phyloP scores from a whole-genome alignment of 2,113 vertebrate genomes.

The Nothocercus julius region DNA sequence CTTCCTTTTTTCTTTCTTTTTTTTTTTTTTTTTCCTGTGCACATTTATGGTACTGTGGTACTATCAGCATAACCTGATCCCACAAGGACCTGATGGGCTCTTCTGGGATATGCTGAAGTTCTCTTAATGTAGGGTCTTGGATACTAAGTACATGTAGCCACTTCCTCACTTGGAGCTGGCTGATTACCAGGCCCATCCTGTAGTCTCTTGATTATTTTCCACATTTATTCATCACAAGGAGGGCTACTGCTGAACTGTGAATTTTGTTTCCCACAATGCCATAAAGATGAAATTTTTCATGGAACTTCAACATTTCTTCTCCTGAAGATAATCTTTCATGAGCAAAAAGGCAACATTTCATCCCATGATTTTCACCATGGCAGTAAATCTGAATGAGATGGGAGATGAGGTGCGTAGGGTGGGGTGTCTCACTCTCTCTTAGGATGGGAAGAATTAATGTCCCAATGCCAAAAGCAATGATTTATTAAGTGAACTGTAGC shows the following conservation, averaged over 20 bases:
- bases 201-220: neutral
- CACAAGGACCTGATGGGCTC: neutral
- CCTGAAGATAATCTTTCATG: neutral
- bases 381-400: neutral
- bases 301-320: neutral
- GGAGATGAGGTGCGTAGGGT: neutral
- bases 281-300: neutral
- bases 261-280: neutral
- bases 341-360: neutral
- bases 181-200: neutral
- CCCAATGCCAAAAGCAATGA: constrained; percentile 32
- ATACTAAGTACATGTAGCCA: neutral
- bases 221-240: constrained; percentile 13
- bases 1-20: neutral
- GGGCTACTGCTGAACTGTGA: neutral
- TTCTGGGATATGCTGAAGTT: neutral
- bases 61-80: neutral
- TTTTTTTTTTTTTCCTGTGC: neutral
- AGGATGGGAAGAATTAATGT: constrained; percentile 5
- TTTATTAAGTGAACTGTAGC: constrained; percentile 45
- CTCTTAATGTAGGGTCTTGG: neutral
- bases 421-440: neutral
- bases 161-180: neutral
- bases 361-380: neutral
- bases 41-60: neutral